Evolutionary conservation across 1,140 invertebrate genomes (phyloP).

Genomic region (Lordiphosa clarofinis): DNA sequence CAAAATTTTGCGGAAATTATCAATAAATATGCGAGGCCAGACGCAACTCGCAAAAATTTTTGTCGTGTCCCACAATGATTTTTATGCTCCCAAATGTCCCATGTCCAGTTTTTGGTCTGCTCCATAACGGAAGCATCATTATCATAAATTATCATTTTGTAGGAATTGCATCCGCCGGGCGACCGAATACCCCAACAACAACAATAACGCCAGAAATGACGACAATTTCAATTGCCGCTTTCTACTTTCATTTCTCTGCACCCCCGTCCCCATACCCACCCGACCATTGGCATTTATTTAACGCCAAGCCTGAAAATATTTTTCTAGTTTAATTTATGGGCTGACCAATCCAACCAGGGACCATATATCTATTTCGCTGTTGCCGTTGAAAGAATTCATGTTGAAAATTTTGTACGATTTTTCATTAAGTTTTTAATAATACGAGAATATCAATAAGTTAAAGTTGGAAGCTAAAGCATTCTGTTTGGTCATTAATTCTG

Average conservation of each 20-base stretch:
- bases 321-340: slow-evolving; percentile 12
- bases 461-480: not conserved
- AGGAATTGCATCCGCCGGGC: slow-evolving; percentile 75
- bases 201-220: slow-evolving; percentile 40
- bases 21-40: slow-evolving; percentile 78
- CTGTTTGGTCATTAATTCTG: no score
- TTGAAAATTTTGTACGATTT: not conserved
- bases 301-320: slow-evolving; percentile 1
- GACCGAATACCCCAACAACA: slow-evolving; percentile 49
- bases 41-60: slow-evolving; percentile 58
- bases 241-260: slow-evolving; percentile 2
- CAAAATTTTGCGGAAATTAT: slow-evolving; percentile 75
- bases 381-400: not conserved
- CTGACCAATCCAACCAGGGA: slow-evolving; percentile 8
- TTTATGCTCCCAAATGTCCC: slow-evolving; percentile 41
- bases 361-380: not conserved
- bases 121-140: slow-evolving; percentile 77
- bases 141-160: slow-evolving; percentile 80
- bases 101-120: slow-evolving; percentile 39
- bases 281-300: slow-evolving; percentile 5
- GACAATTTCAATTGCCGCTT: slow-evolving; percentile 68
- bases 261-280: no score
- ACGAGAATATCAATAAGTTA: not conserved
- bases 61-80: slow-evolving; percentile 41
- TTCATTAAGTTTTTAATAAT: not conserved